phyloP scores from a whole-genome alignment of 2,888 invertebrate species.

The Pterobdella sp. region DNA sequence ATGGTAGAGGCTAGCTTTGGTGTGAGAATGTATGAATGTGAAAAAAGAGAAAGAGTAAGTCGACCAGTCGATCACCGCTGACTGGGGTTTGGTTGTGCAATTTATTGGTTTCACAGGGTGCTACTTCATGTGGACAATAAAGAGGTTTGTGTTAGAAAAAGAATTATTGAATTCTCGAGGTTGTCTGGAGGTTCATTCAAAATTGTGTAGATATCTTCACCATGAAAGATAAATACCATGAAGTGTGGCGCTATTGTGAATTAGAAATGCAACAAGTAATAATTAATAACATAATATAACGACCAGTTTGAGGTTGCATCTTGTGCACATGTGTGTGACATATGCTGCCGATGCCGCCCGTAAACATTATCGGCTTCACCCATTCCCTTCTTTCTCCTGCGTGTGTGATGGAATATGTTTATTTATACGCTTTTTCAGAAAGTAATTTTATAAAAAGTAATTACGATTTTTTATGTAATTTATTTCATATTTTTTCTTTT shows the following conservation, averaged over 20 bases:
- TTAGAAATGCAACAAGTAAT: neutral
- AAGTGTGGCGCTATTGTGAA: too few species aligned
- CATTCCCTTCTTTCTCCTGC: slow-evolving; percentile 71
- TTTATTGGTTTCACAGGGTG: too few species aligned
- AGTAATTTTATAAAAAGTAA: too few species aligned
- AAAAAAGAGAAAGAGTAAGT: neutral
- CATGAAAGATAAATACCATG: too few species aligned
- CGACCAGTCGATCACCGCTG: neutral
- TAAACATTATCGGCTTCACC: slow-evolving; percentile 98
- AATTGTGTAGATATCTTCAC: too few species aligned
- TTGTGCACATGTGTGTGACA: slow-evolving; percentile 74
- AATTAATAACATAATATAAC: neutral
- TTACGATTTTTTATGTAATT: too few species aligned
- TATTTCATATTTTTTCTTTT: neutral
- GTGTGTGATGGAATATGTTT: neutral
- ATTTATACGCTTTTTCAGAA: too few species aligned
- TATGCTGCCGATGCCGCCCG: slow-evolving; percentile 86
- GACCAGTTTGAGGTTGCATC: slow-evolving; percentile 65
- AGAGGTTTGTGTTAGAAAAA: too few species aligned
- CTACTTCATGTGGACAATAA: too few species aligned
- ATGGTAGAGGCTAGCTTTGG: too few species aligned
- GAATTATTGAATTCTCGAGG: too few species aligned
- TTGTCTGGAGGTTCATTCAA: too few species aligned
- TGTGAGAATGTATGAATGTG: neutral
- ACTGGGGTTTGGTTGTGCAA: neutral